A percentile compares a stretch with the other conserved stretches of the same genome.
Evolutionary conservation across 2,888 invertebrate genomes (phyloP).

Genomic region (Plutella xylostella): DNA sequence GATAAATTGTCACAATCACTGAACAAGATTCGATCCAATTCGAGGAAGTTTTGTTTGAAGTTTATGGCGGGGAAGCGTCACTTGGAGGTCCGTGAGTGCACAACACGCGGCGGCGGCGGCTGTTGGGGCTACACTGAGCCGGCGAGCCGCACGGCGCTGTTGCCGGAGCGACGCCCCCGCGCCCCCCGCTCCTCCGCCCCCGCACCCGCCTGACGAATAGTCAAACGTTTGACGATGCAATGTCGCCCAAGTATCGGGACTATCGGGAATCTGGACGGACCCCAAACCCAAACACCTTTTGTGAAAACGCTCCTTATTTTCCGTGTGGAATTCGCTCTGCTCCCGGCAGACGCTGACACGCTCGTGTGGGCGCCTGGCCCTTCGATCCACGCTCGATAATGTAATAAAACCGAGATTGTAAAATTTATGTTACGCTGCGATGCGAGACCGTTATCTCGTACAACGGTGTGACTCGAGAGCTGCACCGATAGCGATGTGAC

Average conservation of each 20-base stretch:
- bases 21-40: conserved; percentile 49
- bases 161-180: conserved; percentile 21
- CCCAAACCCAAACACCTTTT: neutral
- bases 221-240: no score
- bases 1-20: conserved; percentile 51
- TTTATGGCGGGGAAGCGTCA: conserved; percentile 18
- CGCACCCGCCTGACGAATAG: conserved; percentile 42
- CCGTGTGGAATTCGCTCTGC: conserved; percentile 36
- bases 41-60: conserved; percentile 48
- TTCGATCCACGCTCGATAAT: conserved; percentile 33
- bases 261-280: conserved; percentile 23
- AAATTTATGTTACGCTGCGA: conserved; percentile 41
- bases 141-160: conserved; percentile 23
- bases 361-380: conserved; percentile 34
- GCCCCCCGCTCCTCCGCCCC: conserved; percentile 18
- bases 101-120: no score
- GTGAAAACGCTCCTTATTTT: conserved; percentile 31
- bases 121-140: no score
- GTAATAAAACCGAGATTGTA: conserved; percentile 42
- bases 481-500: conserved; percentile 40
- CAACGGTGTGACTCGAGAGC: conserved; percentile 32
- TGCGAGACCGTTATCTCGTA: conserved; percentile 45
- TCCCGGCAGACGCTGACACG: conserved; percentile 30
- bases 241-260: no score
- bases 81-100: neutral